These are phyloP conservation scores for Parauchenoglanis ngamensis DNA, from an alignment of 2,797 vertebrate species.

Conservation along the genomic window DNA sequence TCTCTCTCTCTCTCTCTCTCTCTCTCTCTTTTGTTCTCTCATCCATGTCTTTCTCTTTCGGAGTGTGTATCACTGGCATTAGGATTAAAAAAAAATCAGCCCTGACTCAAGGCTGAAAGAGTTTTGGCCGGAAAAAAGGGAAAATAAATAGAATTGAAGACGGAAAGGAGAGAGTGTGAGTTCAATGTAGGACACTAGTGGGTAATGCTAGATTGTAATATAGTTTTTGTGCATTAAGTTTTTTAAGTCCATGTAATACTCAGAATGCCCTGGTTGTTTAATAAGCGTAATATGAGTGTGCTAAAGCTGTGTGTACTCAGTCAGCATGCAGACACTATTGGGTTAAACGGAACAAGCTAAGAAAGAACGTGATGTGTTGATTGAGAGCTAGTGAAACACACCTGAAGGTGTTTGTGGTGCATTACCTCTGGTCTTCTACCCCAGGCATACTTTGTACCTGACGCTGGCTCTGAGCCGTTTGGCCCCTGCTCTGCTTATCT, in stretches of 20 bases:
- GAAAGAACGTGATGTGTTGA: constrained; percentile 40
- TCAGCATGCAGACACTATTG: constrained; percentile 12
- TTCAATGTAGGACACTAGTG: constrained; percentile 8
- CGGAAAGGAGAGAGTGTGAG: neutral
- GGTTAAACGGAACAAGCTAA: constrained; percentile 43
- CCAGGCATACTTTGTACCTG: constrained; percentile 61
- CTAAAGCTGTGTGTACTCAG: neutral
- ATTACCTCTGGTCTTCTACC: constrained; percentile 58
- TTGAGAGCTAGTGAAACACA: constrained; percentile 51
- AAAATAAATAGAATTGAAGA: neutral
- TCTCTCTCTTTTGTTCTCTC: constrained; percentile 31
- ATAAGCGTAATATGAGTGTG: neutral
- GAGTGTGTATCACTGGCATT: constrained; percentile 38
- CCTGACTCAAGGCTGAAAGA: constrained; percentile 26
- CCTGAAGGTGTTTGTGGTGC: constrained; percentile 54
- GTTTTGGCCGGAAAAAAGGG: constrained; percentile 6
- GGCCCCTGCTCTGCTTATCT: constrained; percentile 65
- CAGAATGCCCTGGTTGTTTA: neutral
- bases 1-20: constrained; percentile 36
- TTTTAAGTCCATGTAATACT: neutral
- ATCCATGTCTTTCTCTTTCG: constrained; percentile 34
- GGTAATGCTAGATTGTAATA: neutral
- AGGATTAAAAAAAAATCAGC: constrained; percentile 33
- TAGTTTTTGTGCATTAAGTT: neutral
- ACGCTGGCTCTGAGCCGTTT: constrained; percentile 50